These are phyloP conservation scores for Osmerus eperlanus DNA, from an alignment of 2,113 vertebrate species.

Conservation along the genomic window DNA sequence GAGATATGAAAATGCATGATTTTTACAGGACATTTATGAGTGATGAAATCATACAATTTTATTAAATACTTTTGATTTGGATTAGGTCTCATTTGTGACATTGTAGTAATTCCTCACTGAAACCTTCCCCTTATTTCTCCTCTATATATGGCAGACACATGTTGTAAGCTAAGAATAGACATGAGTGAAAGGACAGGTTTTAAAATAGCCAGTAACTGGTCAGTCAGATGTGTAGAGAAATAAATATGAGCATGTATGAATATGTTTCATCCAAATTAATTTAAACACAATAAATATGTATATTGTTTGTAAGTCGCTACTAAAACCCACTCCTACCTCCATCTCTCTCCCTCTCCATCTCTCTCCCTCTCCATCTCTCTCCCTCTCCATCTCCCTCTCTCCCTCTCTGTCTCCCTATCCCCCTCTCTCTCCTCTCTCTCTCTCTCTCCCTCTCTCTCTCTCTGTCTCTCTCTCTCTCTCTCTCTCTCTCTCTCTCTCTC, in stretches of 20 bases:
- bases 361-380: neutral
- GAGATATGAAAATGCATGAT: no score
- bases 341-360: neutral
- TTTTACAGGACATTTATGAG: no score
- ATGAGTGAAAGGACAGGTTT: neutral
- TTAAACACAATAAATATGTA: neutral
- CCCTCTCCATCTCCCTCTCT: neutral
- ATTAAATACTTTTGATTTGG: neutral
- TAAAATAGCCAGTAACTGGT: neutral
- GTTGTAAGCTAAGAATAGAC: constrained; percentile 37
- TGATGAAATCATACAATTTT: neutral
- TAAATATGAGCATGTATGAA: neutral
- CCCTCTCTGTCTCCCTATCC: neutral
- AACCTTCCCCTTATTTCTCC: neutral
- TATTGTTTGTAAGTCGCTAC: no score
- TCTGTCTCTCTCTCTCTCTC: neutral
- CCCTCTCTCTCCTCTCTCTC: neutral
- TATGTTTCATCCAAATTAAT: neutral
- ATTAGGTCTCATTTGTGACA: neutral
- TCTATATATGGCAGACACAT: constrained; percentile 19
- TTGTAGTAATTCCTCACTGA: neutral
- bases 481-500: neutral
- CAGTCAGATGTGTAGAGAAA: neutral
- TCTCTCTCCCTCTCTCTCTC: neutral
- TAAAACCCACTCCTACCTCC: no score